Evolutionary conservation across 2,888 invertebrate species (phyloP).

Genomic region (Agrochola lota): DNA sequence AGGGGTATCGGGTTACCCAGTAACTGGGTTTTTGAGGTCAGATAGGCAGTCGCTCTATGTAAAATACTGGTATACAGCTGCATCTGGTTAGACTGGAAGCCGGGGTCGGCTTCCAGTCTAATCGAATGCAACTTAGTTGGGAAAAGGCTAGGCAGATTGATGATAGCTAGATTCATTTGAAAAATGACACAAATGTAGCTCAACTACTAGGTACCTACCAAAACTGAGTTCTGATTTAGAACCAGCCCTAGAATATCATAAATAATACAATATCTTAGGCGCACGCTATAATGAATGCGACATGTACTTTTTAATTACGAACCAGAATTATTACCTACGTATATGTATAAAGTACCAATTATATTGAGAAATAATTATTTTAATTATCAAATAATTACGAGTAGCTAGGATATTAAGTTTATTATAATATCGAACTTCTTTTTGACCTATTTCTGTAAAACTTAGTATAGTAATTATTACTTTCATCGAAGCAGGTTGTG

Average conservation of each 20-base stretch:
- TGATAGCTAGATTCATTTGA: background rate
- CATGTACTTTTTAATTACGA: constrained; percentile 43
- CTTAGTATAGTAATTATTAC: background rate
- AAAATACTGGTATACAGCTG: background rate
- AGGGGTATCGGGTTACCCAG: background rate
- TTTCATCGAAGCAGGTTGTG: background rate
- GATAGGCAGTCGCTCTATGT: background rate
- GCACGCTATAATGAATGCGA: constrained; percentile 23
- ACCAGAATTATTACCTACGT: background rate
- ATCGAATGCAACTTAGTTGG: background rate
- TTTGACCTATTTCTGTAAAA: background rate
- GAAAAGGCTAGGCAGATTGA: background rate
- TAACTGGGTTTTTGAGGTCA: too few relatives aligned
- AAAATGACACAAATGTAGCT: background rate
- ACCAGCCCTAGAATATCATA: constrained; percentile 44
- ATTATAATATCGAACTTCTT: background rate
- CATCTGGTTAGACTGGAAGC: background rate
- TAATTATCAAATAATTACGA: constrained; percentile 17
- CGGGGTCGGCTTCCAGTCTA: too few relatives aligned
- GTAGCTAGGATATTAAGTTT: background rate
- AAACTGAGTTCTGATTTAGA: background rate
- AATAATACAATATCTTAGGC: constrained; percentile 26
- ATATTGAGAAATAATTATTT: constrained; percentile 9
- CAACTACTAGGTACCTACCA: background rate
- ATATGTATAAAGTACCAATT: background rate